A percentile compares a stretch with the other conserved stretches of the same genome.
Conservation (phyloP, 2,113 vertebrate species). For the Sylvilagus bachmani region DNA sequence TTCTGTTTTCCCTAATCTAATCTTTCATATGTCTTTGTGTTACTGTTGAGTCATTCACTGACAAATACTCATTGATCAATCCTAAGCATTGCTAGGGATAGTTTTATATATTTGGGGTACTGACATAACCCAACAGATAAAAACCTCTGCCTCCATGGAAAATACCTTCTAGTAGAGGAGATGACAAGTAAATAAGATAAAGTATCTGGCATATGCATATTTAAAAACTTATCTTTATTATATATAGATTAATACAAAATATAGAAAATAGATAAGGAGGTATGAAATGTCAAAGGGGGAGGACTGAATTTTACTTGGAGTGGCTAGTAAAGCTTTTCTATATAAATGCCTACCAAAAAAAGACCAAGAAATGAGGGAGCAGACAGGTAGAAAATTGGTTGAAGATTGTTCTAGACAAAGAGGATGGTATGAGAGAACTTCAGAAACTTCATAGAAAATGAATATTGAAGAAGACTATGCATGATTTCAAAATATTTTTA, state of each 20-base stretch:
- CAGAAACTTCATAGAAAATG: too few relatives aligned
- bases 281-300: not conserved
- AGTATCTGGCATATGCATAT: not conserved
- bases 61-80: constrained; percentile 32
- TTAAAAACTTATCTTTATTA: not conserved
- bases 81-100: not conserved
- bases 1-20: not conserved
- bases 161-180: not conserved
- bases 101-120: not conserved
- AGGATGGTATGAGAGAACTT: not conserved
- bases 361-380: not conserved
- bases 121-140: constrained; percentile 15
- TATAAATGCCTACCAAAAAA: not conserved
- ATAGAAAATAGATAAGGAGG: not conserved
- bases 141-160: not conserved
- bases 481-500: too few relatives aligned
- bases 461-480: too few relatives aligned
- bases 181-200: not conserved
- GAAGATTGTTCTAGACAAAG: not conserved
- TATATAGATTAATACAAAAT: not conserved
- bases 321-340: not conserved
- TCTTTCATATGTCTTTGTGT: not conserved
- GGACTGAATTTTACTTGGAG: not conserved
- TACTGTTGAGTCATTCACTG: not conserved
- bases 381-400: not conserved